phyloP scores from a whole-genome alignment of 2,113 vertebrate species.

The Festucalex cinctus region DNA sequence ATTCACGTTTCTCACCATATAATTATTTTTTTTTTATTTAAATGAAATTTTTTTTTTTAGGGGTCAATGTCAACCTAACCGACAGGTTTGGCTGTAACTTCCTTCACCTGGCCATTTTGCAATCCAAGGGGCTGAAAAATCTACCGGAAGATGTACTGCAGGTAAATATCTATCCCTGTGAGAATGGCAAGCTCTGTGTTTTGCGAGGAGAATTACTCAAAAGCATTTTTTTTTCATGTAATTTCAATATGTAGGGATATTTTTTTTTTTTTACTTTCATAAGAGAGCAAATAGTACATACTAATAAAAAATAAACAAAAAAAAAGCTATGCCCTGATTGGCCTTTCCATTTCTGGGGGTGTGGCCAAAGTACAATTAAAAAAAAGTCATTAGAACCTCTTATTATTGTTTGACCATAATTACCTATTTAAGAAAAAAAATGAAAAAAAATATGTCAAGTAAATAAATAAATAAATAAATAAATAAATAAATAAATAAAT shows the following conservation, averaged over 20 bases:
- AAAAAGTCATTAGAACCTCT: too few species aligned
- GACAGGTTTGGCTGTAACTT: constrained; percentile 88
- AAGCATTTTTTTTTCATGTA: constrained; percentile 9
- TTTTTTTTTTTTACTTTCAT: too few species aligned
- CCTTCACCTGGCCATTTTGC: constrained; percentile 88
- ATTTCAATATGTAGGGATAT: constrained; percentile 10
- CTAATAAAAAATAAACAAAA: too few species aligned
- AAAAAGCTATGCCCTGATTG: too few species aligned
- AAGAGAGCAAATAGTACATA: too few species aligned
- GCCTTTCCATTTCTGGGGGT: too few species aligned
- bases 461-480: neutral
- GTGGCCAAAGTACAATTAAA: too few species aligned
- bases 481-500: neutral
- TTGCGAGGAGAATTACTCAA: neutral
- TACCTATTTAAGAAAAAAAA: neutral
- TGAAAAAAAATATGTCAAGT: too few species aligned
- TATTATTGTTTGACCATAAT: too few species aligned
- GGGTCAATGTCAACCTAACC: constrained; percentile 82
- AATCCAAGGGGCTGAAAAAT: constrained; percentile 88
- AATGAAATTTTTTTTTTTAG: constrained; percentile 70
- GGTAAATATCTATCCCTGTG: constrained; percentile 64
- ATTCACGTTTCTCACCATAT: neutral
- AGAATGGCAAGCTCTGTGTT: neutral
- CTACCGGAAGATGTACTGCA: constrained; percentile 81
- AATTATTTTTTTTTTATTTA: constrained; percentile 11